phyloP scores from a whole-genome alignment of 2,888 invertebrate genomes.

The Suillia variegata region DNA sequence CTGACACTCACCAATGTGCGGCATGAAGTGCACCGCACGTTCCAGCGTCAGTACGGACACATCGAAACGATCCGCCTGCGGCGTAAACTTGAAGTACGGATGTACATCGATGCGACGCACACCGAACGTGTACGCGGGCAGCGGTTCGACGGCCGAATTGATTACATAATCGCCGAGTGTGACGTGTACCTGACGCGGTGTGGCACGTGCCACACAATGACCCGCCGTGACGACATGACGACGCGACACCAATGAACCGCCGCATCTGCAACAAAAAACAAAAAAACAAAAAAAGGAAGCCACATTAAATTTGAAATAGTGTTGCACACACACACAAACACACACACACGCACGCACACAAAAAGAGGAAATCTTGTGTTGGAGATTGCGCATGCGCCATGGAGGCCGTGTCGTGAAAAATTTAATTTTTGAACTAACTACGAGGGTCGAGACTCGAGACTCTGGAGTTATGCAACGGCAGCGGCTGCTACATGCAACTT shows the following conservation, averaged over 20 bases:
- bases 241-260: conserved; percentile 87
- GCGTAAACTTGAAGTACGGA: conserved; percentile 91
- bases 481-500: too few species aligned
- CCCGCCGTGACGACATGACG: conserved; percentile 93
- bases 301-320: neutral
- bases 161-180: conserved; percentile 88
- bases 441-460: neutral
- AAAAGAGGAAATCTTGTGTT: neutral
- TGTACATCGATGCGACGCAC: conserved; percentile 90
- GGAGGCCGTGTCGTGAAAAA: neutral
- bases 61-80: conserved; percentile 89
- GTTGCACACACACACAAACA: too few species aligned
- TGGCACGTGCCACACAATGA: conserved; percentile 90
- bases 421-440: neutral
- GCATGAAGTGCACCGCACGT: conserved; percentile 87
- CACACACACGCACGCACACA: too few species aligned
- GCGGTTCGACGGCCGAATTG: conserved; percentile 88
- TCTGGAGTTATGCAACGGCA: neutral
- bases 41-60: conserved; percentile 88
- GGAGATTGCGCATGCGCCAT: conserved; percentile 7
- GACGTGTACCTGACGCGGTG: conserved; percentile 88
- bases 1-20: conserved; percentile 72
- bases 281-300: too few species aligned
- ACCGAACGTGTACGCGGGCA: conserved; percentile 90
- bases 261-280: conserved; percentile 70